Percentiles rank a stretch among this genome's conserved stretches.
Evolutionary conservation across 1,140 invertebrate species (phyloP).

Genomic region (Drosophila ogumai): DNA sequence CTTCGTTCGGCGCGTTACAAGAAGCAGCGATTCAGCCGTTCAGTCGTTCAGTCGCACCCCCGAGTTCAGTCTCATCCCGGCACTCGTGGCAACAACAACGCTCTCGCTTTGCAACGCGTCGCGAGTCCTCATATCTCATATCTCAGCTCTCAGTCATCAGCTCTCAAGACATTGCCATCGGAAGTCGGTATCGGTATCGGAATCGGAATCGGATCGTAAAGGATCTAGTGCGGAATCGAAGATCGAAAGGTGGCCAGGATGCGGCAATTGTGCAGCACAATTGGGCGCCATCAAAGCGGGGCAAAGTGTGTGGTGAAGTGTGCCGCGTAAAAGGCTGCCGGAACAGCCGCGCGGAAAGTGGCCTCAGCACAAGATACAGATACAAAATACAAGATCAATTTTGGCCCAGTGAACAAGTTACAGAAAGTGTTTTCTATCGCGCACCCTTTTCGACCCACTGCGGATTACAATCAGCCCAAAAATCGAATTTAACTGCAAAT

Average conservation of each 20-base stretch:
- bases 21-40: slow-evolving; percentile 26
- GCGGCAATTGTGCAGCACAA: slow-evolving; percentile 60
- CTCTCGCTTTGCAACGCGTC: slow-evolving; percentile 10
- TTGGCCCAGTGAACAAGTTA: slow-evolving; percentile 32
- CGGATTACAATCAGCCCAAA: slow-evolving; percentile 39
- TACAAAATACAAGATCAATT: slow-evolving; percentile 59
- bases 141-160: slow-evolving; percentile 11
- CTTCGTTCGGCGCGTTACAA: slow-evolving; percentile 76
- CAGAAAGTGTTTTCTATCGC: slow-evolving; percentile 7
- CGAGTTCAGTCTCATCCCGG: slow-evolving; percentile 73
- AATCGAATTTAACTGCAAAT: slow-evolving; percentile 17
- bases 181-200: slow-evolving; percentile 19
- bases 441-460: slow-evolving; percentile 10
- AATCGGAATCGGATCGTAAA: slow-evolving; percentile 3
- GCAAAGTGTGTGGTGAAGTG: slow-evolving; percentile 44
- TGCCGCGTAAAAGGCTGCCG: slow-evolving; percentile 13
- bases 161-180: slow-evolving; percentile 4
- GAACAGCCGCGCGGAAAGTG: slow-evolving; percentile 27
- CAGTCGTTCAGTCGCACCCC: slow-evolving; percentile 64
- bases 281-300: slow-evolving; percentile 50
- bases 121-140: slow-evolving; percentile 6
- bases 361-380: slow-evolving; percentile 54
- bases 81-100: slow-evolving; percentile 64
- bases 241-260: slow-evolving; percentile 50
- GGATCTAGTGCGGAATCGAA: slow-evolving; percentile 28